Conservation (phyloP, 2,888 invertebrate genomes). For the Crematogaster levior region DNA sequence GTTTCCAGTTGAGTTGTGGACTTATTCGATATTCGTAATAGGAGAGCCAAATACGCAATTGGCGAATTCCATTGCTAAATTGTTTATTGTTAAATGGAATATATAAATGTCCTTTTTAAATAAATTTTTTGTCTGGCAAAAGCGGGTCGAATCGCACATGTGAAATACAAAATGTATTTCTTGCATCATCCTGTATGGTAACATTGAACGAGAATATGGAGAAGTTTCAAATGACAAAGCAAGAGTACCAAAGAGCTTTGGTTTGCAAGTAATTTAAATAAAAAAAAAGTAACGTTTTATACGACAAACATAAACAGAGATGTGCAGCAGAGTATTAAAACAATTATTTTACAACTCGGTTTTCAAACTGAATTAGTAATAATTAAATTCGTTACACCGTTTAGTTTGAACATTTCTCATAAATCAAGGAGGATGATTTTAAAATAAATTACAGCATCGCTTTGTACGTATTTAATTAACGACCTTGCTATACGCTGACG, state of each 20-base stretch:
- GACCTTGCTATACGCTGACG: background rate
- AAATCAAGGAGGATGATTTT: slow-evolving; percentile 27
- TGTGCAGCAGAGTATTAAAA: background rate
- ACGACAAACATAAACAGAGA: background rate
- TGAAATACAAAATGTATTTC: background rate
- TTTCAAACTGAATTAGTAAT: slow-evolving; percentile 8
- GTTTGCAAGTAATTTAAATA: slow-evolving; percentile 19
- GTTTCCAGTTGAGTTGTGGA: slow-evolving; percentile 18
- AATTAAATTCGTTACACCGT: slow-evolving; percentile 20
- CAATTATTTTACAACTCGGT: slow-evolving; percentile 4
- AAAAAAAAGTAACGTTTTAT: slow-evolving; percentile 5
- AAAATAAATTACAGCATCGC: slow-evolving; percentile 19
- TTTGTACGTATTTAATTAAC: slow-evolving; percentile 48
- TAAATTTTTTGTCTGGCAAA: slow-evolving; percentile 8
- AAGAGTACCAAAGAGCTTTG: background rate
- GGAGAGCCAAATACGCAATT: slow-evolving; percentile 12
- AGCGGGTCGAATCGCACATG: background rate
- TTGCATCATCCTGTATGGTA: background rate
- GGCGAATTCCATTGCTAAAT: slow-evolving; percentile 2
- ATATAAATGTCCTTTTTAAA: background rate
- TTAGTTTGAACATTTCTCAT: slow-evolving; percentile 24
- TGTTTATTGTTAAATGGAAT: slow-evolving; percentile 4
- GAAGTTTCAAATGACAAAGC: background rate
- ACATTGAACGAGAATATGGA: background rate
- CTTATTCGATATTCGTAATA: slow-evolving; percentile 32